Conservation (phyloP, 2,888 invertebrate genomes). For the Dyspetes luteomarginatus region DNA sequence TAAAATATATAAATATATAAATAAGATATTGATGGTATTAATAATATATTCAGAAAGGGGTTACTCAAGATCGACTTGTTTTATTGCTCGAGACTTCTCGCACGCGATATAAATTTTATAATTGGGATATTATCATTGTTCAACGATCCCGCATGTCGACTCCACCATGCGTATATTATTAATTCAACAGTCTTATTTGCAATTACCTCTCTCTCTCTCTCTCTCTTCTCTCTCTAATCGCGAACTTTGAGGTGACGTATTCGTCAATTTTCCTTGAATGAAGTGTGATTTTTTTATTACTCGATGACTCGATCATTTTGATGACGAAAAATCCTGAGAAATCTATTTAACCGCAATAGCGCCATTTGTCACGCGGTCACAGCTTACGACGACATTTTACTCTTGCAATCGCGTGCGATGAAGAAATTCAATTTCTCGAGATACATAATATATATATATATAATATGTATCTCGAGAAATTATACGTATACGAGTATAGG, state of each 20-base stretch:
- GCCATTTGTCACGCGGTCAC: neutral
- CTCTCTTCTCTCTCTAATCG: conserved; percentile 7
- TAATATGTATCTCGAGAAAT: neutral
- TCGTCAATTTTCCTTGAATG: neutral
- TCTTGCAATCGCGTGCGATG: conserved; percentile 25
- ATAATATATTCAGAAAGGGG: neutral
- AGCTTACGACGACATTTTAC: neutral
- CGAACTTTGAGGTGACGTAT: conserved; percentile 30
- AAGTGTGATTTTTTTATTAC: conserved; percentile 1
- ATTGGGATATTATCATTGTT: conserved; percentile 50
- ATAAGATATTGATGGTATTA: conserved; percentile 24
- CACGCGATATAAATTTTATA: conserved; percentile 4
- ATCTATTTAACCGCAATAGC: conserved; percentile 23
- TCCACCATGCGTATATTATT: conserved; percentile 20
- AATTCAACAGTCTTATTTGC: conserved; percentile 39
- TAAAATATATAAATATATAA: conserved; percentile 44
- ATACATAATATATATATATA: too few relatives aligned
- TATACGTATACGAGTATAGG: neutral
- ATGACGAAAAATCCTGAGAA: conserved; percentile 32
- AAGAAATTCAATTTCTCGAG: conserved; percentile 37
- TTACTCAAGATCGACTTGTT: conserved; percentile 25
- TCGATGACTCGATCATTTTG: neutral
- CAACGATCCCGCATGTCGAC: conserved; percentile 58
- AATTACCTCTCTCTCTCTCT: neutral
- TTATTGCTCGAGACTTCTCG: neutral